phyloP scores from a whole-genome alignment of 2,113 vertebrate species.

The Rhinolophus ferrumequinum region DNA sequence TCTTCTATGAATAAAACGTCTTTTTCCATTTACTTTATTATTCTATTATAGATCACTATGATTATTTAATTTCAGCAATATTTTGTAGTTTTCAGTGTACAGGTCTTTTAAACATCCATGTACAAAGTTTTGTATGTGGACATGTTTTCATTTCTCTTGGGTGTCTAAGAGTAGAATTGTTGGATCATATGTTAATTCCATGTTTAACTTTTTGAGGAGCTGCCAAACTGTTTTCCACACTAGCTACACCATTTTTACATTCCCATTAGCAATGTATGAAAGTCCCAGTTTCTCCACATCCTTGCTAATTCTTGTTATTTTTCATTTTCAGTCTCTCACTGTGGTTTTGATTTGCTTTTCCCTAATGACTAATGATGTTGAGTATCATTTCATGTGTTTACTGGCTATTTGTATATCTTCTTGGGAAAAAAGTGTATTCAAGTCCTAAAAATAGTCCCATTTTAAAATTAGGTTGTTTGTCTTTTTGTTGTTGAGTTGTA shows the following conservation, averaged over 20 bases:
- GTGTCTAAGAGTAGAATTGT: neutral
- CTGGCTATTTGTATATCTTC: neutral
- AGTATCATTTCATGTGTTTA: neutral
- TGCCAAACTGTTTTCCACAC: neutral
- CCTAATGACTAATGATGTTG: neutral
- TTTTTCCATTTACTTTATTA: neutral
- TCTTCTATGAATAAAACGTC: neutral
- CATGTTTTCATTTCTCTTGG: neutral
- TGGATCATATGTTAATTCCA: neutral
- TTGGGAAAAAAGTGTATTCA: neutral
- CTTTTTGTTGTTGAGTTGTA: neutral
- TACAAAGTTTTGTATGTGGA: neutral
- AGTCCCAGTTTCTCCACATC: neutral
- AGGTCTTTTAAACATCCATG: neutral
- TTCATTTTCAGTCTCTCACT: neutral
- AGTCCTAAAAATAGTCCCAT: neutral
- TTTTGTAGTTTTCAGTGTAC: neutral
- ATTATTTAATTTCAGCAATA: neutral
- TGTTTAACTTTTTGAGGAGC: conserved; percentile 9
- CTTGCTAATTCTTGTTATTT: neutral
- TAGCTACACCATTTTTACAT: neutral
- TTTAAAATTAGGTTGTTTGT: conserved; percentile 1
- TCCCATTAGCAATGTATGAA: neutral
- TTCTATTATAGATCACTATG: neutral
- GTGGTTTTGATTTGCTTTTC: conserved; percentile 24